These are phyloP conservation scores for Okapia johnstoni DNA, from an alignment of 2,113 vertebrate species.

Conservation along the genomic window DNA sequence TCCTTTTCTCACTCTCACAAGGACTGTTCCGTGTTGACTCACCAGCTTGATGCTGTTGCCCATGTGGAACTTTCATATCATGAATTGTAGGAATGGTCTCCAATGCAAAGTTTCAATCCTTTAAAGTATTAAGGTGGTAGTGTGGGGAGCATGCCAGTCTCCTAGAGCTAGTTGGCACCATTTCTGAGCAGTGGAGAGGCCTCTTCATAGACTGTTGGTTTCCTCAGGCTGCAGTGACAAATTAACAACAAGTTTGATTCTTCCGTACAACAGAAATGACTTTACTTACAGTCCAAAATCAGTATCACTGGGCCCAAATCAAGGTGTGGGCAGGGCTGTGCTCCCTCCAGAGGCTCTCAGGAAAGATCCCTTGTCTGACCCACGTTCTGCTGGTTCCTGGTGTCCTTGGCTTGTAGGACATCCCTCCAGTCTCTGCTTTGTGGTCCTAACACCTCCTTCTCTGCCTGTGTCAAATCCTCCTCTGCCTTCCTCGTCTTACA, in stretches of 20 bases:
- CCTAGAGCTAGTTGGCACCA: neutral
- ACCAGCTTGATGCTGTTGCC: neutral
- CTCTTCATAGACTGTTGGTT: rapidly evolving
- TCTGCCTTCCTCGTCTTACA: rapidly evolving
- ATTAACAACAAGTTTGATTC: neutral
- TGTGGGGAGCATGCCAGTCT: neutral
- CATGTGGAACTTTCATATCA: neutral
- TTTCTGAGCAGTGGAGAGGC: neutral
- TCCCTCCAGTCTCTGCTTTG: too few species aligned
- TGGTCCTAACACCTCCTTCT: neutral
- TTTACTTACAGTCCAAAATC: neutral
- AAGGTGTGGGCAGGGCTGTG: rapidly evolving
- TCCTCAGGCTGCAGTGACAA: neutral
- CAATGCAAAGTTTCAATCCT: neutral
- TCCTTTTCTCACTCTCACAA: neutral
- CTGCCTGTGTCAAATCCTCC: neutral
- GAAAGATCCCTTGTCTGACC: neutral
- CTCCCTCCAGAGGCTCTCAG: neutral
- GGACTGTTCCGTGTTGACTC: neutral
- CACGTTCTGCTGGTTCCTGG: neutral
- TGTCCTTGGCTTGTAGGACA: neutral
- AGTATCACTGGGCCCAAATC: neutral
- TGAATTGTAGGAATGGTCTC: neutral
- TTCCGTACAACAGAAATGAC: neutral
- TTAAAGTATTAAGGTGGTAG: neutral